Evolutionary conservation across 2,113 vertebrate genomes (phyloP), one percentile per base, ranked within the genome.

Genomic region (Cheirogaleus medius): DNA sequence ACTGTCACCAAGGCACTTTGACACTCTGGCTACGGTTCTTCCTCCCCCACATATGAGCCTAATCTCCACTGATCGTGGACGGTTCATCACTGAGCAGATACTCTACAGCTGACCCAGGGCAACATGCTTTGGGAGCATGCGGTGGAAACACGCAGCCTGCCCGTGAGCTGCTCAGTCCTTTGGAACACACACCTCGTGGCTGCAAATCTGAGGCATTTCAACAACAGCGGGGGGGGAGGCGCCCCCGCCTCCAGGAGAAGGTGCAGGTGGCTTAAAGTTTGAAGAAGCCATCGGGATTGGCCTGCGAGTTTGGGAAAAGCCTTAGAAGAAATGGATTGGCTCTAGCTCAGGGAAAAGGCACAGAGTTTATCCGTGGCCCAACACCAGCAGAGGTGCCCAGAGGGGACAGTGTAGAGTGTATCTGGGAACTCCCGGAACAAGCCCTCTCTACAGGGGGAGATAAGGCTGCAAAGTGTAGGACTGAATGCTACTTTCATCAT

Each of bases 311-410:
- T 11, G 32, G 39, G 23, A 27, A 82, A 54, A 77, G 39, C 37
- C 69, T 83, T 37, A 15, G 44, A 64, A 20, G 64, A 37, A 0
- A 7, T 10, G 47, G 71, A 15, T 9, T 23, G 37, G 81, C 49
- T 85, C 12, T 9, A 21, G 42, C 13, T 73, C 73, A 20, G 77
- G 44, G 32, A 39, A 39, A 21, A 17, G 34, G 34, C 73, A 17
- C 14, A 10, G 27, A 17, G 5, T 49, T 1, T n/a, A 0, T 23
- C 12, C 21, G 64, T 10, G 42, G 76, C 39, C 12, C 0, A 1
- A 5, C 14, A 8, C 27, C 69, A 13, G 80, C 60, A 11, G 10
- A 39, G 86, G 56, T 14, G 1, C 66, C 3, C 32, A 2, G 56
- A 34, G 21, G 20, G 37, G 44, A 8, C 42, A 0, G 5, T 1